Evolutionary conservation across 2,888 invertebrate genomes (phyloP), one percentile per base, ranked within the genome.

Genomic region (Bellardia bayeri): DNA sequence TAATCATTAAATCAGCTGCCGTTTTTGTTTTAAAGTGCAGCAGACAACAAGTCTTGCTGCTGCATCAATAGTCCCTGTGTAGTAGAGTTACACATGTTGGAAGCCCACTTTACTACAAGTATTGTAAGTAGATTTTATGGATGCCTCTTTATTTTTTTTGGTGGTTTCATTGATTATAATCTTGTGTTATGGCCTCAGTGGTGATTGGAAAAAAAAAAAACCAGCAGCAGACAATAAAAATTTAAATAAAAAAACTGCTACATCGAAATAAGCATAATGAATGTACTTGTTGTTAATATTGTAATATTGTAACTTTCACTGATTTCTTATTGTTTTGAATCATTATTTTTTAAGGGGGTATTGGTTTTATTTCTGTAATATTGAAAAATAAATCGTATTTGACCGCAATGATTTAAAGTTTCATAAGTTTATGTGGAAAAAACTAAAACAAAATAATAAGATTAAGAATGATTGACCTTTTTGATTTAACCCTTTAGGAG

Each of bases 231-330:
- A 66, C 74, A 80, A 80, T 72, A 66, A 56, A 86, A 80, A 80
- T 79, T 86, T 76, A 80, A 86, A 86, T 76, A 74, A 75, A 84
- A 84, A 79, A 68, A 80, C 40, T 33, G 56, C 13, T 51, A 54
- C 45, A 79, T 33, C 51, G 54, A 78, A 83, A 74, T 69, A 49
- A 45, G 33, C 61, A 78, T 79, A 75, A 69, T 82, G 56, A 45
- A 71, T 72, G 84, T 83, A 56, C 61, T 82, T 86, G 78, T 79
- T 71, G 72, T 81, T 74, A 71, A 64, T 78, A 23, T 71, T 14
- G 3, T 11, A 69, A 78, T 58, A 74, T 82, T 66, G 33, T 76
- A 84, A 87, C 87, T 87, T 87, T 87, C 87, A 84, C 87, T 87
- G 66, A 54, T 45, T 68, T 40, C 33, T 63, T 63, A 61, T 87